Conservation (phyloP, 2,113 vertebrate species). For the Tympanuchus pallidicinctus region DNA sequence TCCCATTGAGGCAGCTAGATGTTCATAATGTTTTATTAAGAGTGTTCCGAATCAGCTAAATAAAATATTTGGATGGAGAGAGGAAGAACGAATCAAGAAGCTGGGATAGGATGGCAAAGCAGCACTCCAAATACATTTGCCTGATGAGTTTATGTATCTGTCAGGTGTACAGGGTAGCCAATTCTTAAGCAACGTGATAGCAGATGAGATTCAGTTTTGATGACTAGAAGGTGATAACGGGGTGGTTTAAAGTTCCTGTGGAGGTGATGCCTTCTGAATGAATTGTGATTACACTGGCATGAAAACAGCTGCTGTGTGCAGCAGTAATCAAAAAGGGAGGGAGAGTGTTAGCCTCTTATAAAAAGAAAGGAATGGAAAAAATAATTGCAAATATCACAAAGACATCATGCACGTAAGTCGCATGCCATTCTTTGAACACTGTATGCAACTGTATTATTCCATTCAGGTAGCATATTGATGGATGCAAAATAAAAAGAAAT, state of each 20-base stretch:
- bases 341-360: not conserved
- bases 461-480: not conserved
- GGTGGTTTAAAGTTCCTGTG: not conserved
- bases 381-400: not conserved
- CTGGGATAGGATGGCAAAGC: not conserved
- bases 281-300: fast-evolving
- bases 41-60: not conserved
- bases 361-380: not conserved
- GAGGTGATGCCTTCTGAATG: not conserved
- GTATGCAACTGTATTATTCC: not conserved
- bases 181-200: not conserved
- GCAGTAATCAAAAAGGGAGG: not conserved
- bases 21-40: not conserved
- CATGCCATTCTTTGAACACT: not conserved
- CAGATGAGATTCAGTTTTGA: not conserved
- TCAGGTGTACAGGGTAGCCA: not conserved
- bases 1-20: not conserved
- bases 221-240: not conserved
- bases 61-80: not conserved
- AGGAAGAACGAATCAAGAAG: not conserved
- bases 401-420: no score
- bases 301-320: not conserved
- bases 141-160: fast-evolving
- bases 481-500: not conserved
- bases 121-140: fast-evolving